These are phyloP conservation scores for Triops longicaudatus DNA, from an alignment of 1,140 invertebrate genomes.

Conservation along the genomic window DNA sequence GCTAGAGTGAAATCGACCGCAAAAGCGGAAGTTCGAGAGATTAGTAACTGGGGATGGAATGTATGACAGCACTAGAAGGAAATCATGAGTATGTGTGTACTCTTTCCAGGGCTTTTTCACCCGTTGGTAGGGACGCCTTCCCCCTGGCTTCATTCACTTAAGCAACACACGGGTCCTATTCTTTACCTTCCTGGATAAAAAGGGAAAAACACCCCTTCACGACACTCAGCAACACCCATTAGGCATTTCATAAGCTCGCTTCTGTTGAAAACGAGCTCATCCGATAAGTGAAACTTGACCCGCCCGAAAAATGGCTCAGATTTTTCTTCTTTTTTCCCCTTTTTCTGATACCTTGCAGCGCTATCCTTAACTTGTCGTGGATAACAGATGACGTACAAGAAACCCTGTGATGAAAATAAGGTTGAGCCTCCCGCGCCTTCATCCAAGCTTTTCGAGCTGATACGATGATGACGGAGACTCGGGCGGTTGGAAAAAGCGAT, in stretches of 20 bases:
- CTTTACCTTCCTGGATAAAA: too few relatives aligned
- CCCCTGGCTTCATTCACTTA: neutral
- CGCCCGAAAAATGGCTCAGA: neutral
- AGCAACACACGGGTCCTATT: too few relatives aligned
- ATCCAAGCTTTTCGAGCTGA: neutral
- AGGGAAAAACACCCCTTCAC: too few relatives aligned
- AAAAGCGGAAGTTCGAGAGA: neutral
- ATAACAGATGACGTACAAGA: conserved; percentile 12
- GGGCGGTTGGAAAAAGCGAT: neutral
- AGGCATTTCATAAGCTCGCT: neutral
- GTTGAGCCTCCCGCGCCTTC: neutral
- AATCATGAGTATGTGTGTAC: neutral
- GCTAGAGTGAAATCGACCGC: conserved; percentile 9
- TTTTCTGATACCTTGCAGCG: neutral
- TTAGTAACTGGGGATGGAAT: neutral
- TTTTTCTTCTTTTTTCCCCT: neutral
- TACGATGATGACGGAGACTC: neutral
- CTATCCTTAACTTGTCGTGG: conserved; percentile 3
- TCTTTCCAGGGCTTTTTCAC: neutral
- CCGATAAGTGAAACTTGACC: neutral
- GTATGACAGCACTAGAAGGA: neutral
- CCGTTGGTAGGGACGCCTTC: neutral
- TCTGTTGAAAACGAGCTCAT: neutral
- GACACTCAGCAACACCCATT: too few relatives aligned
- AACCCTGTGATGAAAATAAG: neutral